Evolutionary conservation across 2,797 vertebrate genomes (phyloP), one percentile per base, ranked within the genome.

Genomic region (Sebastes kiyomatsui): DNA sequence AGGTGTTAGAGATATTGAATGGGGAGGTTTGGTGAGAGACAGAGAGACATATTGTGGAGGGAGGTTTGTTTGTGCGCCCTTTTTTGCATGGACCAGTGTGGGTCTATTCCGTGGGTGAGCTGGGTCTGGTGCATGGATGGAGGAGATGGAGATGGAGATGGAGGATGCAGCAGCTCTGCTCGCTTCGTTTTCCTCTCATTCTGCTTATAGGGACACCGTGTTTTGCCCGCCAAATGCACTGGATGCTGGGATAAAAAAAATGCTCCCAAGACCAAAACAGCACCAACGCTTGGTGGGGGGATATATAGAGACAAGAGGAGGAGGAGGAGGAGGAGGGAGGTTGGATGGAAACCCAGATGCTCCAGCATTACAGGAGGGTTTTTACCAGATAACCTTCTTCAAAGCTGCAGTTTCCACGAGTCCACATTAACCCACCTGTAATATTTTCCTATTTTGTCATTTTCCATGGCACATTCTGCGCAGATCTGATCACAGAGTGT

Each of bases 61-160:
- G 33, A 70, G 60, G 67, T 82, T 84, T 83, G 75, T 89, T 85
- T 81, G 80, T 84, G 75, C 38, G 68, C 75, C 65, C 38, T 42
- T 42, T 49, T 93, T 95, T 95, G 94, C 94, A 84, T 42, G 75
- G 84, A 86, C 89, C 86, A 91, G 88, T 91, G 94, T 87, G 91
- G 89, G 88, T 92, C 94, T 95, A 94, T 96, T 96, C 96, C 95
- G 95, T 96, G 46, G 16, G 96, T 97, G 96, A 97, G 96, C 94
- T 94, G 95, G 94, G 90, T 92, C 95, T 94, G 94, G 94, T 96
- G 96, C 93, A 94, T 65, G 75, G 65, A 74, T 94, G 95, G 93
- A 94, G 62, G 94, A 94, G 92, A 94, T 90, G 92, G 93, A 95
- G 94, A 46, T 38, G 35, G 35, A 94, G 92, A 94, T 90, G 92